A percentile compares a stretch with the other conserved stretches of the same genome.
These are phyloP conservation scores for Addax nasomaculatus DNA, from an alignment of 2,113 vertebrate genomes.

Conservation along the genomic window DNA sequence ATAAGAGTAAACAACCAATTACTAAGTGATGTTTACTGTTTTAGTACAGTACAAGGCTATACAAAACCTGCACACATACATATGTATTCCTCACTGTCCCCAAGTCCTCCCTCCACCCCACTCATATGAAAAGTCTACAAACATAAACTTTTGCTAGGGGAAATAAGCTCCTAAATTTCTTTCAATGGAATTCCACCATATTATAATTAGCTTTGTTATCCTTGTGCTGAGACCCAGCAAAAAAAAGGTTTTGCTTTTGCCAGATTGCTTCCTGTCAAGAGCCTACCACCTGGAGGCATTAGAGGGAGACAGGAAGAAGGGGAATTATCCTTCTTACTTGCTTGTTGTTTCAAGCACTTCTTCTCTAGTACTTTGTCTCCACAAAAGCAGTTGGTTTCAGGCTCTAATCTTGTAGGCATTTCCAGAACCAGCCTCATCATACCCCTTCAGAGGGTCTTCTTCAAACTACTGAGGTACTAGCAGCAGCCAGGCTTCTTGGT, in stretches of 20 bases:
- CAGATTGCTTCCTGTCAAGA: neutral
- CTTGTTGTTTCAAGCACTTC: neutral
- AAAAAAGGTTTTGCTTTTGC: neutral
- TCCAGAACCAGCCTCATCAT: neutral
- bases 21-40: neutral
- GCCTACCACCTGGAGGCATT: neutral
- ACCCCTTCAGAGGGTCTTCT: neutral
- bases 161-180: neutral
- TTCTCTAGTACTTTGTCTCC: neutral
- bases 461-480: no score
- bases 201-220: neutral
- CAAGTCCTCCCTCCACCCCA: neutral
- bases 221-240: neutral
- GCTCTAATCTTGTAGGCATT: neutral
- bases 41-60: neutral
- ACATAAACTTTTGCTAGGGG: neutral
- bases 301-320: neutral
- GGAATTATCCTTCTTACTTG: neutral
- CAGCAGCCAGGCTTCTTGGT: neutral
- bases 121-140: neutral
- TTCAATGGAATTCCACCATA: neutral
- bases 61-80: neutral
- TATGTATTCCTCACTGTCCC: neutral
- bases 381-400: neutral
- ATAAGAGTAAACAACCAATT: neutral